phyloP scores from a whole-genome alignment of 2,113 vertebrate genomes.

The Cariama cristata region DNA sequence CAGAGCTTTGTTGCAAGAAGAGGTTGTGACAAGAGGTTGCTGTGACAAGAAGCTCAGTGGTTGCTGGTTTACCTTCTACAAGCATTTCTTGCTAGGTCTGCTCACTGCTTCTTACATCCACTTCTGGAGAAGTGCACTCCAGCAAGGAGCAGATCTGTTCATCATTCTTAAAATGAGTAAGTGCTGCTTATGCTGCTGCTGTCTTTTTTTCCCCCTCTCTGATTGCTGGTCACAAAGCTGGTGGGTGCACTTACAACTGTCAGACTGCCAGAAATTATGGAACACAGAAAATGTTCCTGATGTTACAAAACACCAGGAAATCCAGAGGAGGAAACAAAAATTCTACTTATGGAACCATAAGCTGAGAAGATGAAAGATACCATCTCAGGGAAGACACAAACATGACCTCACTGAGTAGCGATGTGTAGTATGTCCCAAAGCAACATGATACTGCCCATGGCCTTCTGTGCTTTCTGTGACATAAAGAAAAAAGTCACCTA shows the following conservation, averaged over 20 bases:
- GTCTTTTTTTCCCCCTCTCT: background rate
- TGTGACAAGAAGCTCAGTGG: background rate
- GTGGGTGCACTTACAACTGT: fast-evolving
- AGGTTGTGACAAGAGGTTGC: background rate
- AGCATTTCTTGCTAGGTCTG: background rate
- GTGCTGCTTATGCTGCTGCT: background rate
- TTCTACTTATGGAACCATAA: background rate
- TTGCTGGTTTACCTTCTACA: background rate
- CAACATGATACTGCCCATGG: background rate
- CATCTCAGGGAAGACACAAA: background rate
- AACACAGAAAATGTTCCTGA: background rate
- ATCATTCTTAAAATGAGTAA: background rate
- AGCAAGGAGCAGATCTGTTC: background rate
- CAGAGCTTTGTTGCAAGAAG: background rate
- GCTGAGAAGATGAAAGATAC: background rate
- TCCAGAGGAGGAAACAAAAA: background rate
- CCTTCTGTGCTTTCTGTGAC: background rate
- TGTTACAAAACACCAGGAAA: background rate
- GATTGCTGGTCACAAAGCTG: background rate
- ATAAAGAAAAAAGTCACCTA: background rate
- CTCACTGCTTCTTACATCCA: background rate
- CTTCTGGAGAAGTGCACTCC: background rate
- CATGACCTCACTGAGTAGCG: background rate
- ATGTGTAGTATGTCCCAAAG: background rate
- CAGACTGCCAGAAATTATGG: background rate